These are phyloP conservation scores for Neoitamus cyanurus DNA, from an alignment of 2,888 invertebrate genomes.

Conservation along the genomic window DNA sequence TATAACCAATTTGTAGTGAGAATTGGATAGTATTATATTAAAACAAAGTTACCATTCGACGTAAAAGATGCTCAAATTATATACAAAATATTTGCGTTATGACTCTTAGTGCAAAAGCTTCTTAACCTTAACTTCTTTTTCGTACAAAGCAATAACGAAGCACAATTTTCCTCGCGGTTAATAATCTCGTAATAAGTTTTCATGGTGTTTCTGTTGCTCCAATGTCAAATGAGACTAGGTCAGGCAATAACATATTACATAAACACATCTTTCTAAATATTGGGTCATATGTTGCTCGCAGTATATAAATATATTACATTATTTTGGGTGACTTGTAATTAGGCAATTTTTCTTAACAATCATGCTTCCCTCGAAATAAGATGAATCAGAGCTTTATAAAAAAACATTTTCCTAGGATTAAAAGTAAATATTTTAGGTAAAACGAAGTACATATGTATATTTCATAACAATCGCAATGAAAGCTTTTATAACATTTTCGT, in stretches of 20 bases:
- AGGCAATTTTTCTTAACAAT: background rate
- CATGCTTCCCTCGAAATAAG: background rate
- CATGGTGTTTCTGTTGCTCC: slow-evolving; percentile 14
- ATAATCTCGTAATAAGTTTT: background rate
- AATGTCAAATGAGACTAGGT: slow-evolving; percentile 35
- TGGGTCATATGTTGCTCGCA: slow-evolving; percentile 27
- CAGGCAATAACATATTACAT: slow-evolving; percentile 6
- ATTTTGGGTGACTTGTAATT: background rate
- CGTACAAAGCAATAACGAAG: background rate
- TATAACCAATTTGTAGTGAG: too few relatives aligned
- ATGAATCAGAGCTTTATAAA: too few relatives aligned
- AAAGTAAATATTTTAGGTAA: background rate
- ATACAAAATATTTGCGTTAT: too few relatives aligned
- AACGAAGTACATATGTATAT: background rate
- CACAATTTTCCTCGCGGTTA: background rate
- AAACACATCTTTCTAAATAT: slow-evolving; percentile 5
- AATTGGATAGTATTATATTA: too few relatives aligned
- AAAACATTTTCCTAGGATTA: too few relatives aligned
- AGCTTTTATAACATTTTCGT: background rate
- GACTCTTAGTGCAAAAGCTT: too few relatives aligned
- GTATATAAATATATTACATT: background rate
- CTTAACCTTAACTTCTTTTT: background rate
- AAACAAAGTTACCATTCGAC: too few relatives aligned
- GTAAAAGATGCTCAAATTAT: too few relatives aligned
- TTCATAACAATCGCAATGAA: background rate